Base-by-base conservation (phyloP, 2,797 vertebrate species). In the Arctocebus calabarensis region DNA sequence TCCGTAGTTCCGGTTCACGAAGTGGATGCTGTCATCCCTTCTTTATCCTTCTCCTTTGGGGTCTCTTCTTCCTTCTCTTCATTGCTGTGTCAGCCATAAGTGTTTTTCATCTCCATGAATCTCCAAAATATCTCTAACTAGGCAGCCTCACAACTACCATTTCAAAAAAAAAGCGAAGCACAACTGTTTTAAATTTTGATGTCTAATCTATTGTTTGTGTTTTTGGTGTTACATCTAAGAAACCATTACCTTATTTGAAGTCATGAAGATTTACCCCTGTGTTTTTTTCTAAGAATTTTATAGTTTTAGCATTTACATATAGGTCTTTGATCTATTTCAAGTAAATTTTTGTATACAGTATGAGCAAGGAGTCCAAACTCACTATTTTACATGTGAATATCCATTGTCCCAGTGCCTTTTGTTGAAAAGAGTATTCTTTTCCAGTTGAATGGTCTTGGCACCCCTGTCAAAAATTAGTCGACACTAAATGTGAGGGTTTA, bases 221-320 rank as follows among this genome's bases (percentile, higher is more conserved):
- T 91, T 91, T 79, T 95, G 88, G 62, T 86, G 1, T 84, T n/a
- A n/a, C 73, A 57, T 68, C 10, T 92, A 77, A 71, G 43, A 81
- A 91, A 91, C 61, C 25, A 68, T 68, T 75, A 40, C 55, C 37
- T 84, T 86, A 82, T 52, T 23, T 52, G 19, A 90, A 93, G 57
- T 84, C 37, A 64, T 74, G 25, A 82, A 62, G 34, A 55, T 78
- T 77, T 90, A 89, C 10, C 5, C 8, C 27, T 79, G 1, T 64
- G 25, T 70, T 90, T 93, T 93, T 27, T 93, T 83, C 77, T 62
- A 70, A 59, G 43, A 90, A 27, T 79, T 23, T 94, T 81, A 62
- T 90, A 89, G 25, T 75, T 88, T 74, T 64, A 90, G 34, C 29
- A 84, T 57, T 96, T 71, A 86, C n/a, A 45, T 71, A 87, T 94